Evolutionary conservation across 2,888 invertebrate genomes (phyloP).

Genomic region (Brachypalpus laphriformis): DNA sequence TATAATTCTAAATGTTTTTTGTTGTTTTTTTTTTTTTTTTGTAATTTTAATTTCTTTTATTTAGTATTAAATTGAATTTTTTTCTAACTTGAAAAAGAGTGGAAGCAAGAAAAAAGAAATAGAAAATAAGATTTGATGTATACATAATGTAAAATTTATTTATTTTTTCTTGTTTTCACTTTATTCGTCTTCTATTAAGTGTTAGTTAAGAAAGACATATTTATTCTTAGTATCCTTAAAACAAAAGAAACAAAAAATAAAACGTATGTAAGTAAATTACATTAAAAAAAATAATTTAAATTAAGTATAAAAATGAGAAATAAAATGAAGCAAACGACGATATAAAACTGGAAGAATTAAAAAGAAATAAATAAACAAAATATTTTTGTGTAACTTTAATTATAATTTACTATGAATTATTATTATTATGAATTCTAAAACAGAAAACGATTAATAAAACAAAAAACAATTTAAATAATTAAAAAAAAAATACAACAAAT

Average conservation of each 20-base stretch:
- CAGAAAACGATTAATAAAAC: constrained; percentile 49
- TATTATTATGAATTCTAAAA: constrained; percentile 51
- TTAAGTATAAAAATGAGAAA: constrained; percentile 6
- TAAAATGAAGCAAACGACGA: constrained; percentile 4
- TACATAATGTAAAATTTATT: constrained; percentile 6
- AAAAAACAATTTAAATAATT: constrained; percentile 42
- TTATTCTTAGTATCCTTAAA: constrained; percentile 65
- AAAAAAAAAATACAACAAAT: constrained; percentile 10
- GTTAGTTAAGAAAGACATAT: constrained; percentile 72
- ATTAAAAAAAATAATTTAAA: constrained; percentile 44
- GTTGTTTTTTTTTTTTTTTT: constrained; percentile 5
- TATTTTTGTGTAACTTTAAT: constrained; percentile 58
- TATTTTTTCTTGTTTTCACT: constrained; percentile 33
- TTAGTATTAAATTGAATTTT: constrained; percentile 11
- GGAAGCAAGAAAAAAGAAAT: constrained; percentile 14
- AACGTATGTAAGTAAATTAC: constrained; percentile 19
- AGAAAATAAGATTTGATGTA: background rate
- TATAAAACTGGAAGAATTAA: constrained; percentile 13
- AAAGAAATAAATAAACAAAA: constrained; percentile 11
- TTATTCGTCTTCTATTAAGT: constrained; percentile 24
- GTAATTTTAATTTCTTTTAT: too few relatives aligned
- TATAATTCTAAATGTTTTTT: background rate
- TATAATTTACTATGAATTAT: constrained; percentile 55
- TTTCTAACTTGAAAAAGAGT: background rate
- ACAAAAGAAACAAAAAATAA: constrained; percentile 16